Evolutionary conservation across 1,140 invertebrate species (phyloP), one percentile per base, ranked within the genome.

Genomic region (Babylonia areolata): DNA sequence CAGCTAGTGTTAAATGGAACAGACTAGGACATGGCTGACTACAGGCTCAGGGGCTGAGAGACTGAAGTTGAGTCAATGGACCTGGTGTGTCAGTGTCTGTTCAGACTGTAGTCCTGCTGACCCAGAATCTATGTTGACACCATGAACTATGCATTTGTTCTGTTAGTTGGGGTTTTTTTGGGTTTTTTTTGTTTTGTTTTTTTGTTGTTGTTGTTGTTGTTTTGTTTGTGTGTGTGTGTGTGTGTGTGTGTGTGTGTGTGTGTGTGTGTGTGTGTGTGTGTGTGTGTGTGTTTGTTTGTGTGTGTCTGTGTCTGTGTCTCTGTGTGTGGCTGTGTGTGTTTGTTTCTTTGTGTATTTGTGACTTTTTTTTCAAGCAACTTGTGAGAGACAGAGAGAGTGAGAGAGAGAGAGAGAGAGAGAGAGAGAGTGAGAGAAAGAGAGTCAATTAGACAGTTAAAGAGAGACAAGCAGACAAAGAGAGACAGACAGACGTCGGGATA

Each of bases 331-430:
- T n/a, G n/a, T n/a, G n/a, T n/a, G n/a, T n/a, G n/a, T n/a, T n/a
- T n/a, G n/a, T 17, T 51, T 51, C 46, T 51, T 2, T 51, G 9
- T 0, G 46, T 51, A 51, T 17, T 17, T 51, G n/a, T 51, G 9
- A 12, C 2, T 51, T 15, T 46, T 46, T 17, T 51, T 17, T 51
- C 46, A 12, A 9, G 9, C 46, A 17, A 51, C 5, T 15, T 15
- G 15, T 46, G 42, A 64, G 58, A 23, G 58, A 23, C 15, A 64
- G 58, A 64, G 58, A 64, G 58, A 64, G 58, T 0, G 58, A 64
- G 58, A n/a, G 58, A 64, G 58, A n/a, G 58, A 64, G 58, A n/a
- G 58, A 64, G 58, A n/a, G 58, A 64, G 58, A 64, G 58, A 64
- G 58, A 2, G 58, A 64, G 58, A 64, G 58, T 0, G 58, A 64